Evolutionary conservation across 2,888 invertebrate genomes (phyloP), one percentile per base, ranked within the genome.

Genomic region (Drosophila melanosoma): DNA sequence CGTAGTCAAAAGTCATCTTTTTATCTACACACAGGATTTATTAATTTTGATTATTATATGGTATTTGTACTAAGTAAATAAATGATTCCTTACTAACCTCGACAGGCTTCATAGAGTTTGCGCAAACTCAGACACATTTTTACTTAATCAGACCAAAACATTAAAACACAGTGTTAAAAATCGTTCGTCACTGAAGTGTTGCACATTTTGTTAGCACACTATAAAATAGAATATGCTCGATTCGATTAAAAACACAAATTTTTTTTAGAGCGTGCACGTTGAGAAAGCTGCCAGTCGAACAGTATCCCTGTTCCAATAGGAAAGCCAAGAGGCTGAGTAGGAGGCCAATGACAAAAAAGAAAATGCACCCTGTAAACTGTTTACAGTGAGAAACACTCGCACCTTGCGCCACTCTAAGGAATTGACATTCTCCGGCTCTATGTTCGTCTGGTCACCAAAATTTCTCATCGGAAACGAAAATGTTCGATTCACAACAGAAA

Each of bases 341-440:
- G 32, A 90, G 86, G 0, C 91, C 92, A 57, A 87, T 79, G 3
- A 83, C 91, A 91, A 92, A 1, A 92, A 67, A 76, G 89, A 91
- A 45, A 92, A 92, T 4, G 91, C 90, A 6, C 92, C 91, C 51
- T 92, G 92, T 12, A 92, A 54, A 12, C 90, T 87, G 10, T 91
- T 81, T 76, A 92, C 56, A 35, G 81, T 90, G 7, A 93, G 66
- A 0, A 88, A 90, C 0, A 91, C 90, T 8, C 77, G 78, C 42
- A 83, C 84, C 6, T 80, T 69, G 10, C 45, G 63, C 4, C 76
- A 53, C 38, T 68, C 70, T 23, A 59, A 62, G 4, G 15, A 33
- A 26, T 80, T 54, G 0, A 29, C 33, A 12, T 63, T 74, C 6
- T 78, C 78, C 6, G 62, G 29, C 2, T 73, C 53, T 8, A 51